Conservation (phyloP, 2,113 vertebrate genomes). For the Gopherus evgoodei region DNA sequence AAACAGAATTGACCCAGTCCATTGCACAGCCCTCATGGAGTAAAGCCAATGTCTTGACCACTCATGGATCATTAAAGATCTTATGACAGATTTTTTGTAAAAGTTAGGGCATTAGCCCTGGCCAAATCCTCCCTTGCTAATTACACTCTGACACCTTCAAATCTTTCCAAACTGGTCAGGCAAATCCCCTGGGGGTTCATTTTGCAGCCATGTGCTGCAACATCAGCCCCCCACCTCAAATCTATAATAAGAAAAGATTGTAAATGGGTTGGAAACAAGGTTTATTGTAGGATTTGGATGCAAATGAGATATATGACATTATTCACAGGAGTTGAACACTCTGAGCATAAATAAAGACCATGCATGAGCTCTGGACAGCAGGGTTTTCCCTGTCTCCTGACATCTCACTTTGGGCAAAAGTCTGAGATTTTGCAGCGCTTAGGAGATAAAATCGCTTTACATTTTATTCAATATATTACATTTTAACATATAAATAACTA, state of each 20-base stretch:
- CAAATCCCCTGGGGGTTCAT: not conserved
- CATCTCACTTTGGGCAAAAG: fast-evolving
- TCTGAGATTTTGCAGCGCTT: not conserved
- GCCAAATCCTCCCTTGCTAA: not conserved
- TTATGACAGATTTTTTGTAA: not conserved
- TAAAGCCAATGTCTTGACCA: not conserved
- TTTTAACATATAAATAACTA: slow-evolving; percentile 67
- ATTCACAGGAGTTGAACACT: not conserved
- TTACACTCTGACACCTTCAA: not conserved
- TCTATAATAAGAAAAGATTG: not conserved
- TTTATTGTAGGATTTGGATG: fast-evolving
- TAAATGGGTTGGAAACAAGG: not conserved
- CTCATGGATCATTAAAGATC: not conserved
- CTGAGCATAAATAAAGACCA: not conserved
- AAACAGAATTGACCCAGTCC: not conserved
- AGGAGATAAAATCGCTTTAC: slow-evolving; percentile 30
- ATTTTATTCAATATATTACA: slow-evolving; percentile 73
- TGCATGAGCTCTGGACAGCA: fast-evolving
- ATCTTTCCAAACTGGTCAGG: not conserved
- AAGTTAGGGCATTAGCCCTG: not conserved
- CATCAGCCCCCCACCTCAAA: not conserved
- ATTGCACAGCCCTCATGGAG: not conserved
- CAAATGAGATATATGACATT: fast-evolving
- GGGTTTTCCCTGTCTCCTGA: not conserved
- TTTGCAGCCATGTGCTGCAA: not conserved